phyloP scores from a whole-genome alignment of 2,113 vertebrate genomes.

The Dissostichus mawsoni region DNA sequence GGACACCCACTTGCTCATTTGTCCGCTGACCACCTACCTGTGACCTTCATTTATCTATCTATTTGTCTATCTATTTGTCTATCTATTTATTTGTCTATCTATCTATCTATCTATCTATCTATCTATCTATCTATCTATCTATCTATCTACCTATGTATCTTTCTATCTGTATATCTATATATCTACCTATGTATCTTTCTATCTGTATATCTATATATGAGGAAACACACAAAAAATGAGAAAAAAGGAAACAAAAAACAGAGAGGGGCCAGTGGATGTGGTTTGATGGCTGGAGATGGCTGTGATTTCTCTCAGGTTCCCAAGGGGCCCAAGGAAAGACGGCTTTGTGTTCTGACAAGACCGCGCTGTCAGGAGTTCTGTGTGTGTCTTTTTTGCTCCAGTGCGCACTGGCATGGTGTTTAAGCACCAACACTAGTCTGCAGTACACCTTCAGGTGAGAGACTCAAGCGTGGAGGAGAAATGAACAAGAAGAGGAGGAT shows the following conservation, averaged over 20 bases:
- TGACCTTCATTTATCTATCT: conserved; percentile 21
- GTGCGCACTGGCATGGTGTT: conserved; percentile 77
- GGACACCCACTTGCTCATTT: conserved; percentile 28
- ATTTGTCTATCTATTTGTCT: conserved; percentile 32
- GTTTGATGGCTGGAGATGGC: conserved; percentile 78
- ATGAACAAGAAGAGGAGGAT: conserved; percentile 30
- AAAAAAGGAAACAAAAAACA: conserved; percentile 19
- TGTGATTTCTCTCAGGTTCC: conserved; percentile 83
- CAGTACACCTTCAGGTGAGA: conserved; percentile 77
- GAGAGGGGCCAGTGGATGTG: conserved; percentile 49
- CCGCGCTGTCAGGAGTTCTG: conserved; percentile 68
- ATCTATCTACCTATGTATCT: conserved; percentile 2
- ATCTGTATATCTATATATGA: conserved; percentile 4
- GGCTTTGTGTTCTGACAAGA: conserved; percentile 84
- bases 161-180: not conserved
- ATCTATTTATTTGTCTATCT: conserved; percentile 25
- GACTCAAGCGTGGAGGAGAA: conserved; percentile 62
- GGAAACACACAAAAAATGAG: not conserved
- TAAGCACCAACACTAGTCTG: conserved; percentile 73
- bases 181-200: conserved; percentile 9
- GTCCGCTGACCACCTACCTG: conserved; percentile 15
- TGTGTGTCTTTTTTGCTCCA: conserved; percentile 77
- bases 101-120: conserved; percentile 18
- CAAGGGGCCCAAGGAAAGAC: conserved; percentile 80
- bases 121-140: conserved; percentile 25